These are phyloP conservation scores for Peromyscus aztecus DNA, from an alignment of 2,797 vertebrate genomes.

Conservation along the genomic window DNA sequence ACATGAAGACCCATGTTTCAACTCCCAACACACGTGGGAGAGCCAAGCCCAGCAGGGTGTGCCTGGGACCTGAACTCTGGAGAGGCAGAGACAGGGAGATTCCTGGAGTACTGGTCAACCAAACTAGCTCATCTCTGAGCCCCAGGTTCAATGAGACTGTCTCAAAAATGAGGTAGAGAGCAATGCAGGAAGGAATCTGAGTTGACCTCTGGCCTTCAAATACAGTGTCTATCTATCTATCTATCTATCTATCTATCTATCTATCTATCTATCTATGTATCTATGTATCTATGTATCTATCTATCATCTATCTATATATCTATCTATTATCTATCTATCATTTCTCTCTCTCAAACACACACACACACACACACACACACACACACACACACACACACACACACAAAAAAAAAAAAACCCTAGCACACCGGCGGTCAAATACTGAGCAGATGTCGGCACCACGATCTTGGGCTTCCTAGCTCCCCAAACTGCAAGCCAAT, in stretches of 20 bases:
- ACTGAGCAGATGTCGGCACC: background rate
- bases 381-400: background rate
- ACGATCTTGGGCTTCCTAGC: background rate
- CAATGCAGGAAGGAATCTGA: background rate
- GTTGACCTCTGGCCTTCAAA: background rate
- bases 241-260: background rate
- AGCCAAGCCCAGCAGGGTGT: background rate
- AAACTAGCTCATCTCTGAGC: background rate
- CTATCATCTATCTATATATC: no score
- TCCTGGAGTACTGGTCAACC: background rate
- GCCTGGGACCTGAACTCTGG: background rate
- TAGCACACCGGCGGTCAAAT: background rate
- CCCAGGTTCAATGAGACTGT: background rate
- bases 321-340: background rate
- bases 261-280: background rate
- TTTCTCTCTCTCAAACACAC: background rate
- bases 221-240: background rate
- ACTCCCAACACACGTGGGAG: background rate
- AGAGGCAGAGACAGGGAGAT: background rate
- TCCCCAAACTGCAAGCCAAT: background rate
- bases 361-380: background rate
- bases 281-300: background rate
- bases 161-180: background rate
- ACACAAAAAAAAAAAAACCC: no score
- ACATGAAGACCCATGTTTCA: background rate